phyloP scores from a whole-genome alignment of 2,797 vertebrate species.

The Pseudochirops cupreus region DNA sequence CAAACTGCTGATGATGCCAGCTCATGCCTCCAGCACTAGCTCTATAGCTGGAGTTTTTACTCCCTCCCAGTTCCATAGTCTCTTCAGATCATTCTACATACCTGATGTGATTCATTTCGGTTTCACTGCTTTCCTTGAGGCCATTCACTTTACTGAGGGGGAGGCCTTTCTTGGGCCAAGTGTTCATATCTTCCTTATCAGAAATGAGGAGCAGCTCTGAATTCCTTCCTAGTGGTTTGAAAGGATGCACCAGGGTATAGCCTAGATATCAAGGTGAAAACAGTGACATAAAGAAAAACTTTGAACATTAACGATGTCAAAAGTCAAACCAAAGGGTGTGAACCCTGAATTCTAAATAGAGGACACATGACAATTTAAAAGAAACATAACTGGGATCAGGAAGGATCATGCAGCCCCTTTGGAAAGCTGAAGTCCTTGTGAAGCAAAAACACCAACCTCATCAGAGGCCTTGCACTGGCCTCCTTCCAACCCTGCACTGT shows the following conservation, averaged over 20 bases:
- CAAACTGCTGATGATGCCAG: background rate
- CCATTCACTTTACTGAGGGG: conserved; percentile 83
- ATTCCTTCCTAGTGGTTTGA: conserved; percentile 88
- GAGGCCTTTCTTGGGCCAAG: conserved; percentile 89
- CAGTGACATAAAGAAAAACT: conserved; percentile 30
- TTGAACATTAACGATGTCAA: background rate
- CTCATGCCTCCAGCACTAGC: background rate
- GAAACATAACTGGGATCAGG: background rate
- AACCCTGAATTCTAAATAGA: background rate
- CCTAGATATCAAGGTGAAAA: conserved; percentile 82
- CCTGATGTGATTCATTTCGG: conserved; percentile 92
- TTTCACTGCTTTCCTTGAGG: conserved; percentile 73
- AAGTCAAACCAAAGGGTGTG: background rate
- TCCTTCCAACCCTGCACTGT: background rate
- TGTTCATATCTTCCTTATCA: conserved; percentile 82
- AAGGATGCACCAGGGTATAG: conserved; percentile 90
- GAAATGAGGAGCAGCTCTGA: conserved; percentile 89
- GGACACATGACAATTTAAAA: background rate
- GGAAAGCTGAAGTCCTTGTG: background rate
- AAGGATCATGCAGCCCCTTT: background rate
- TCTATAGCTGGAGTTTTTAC: background rate
- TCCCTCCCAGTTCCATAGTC: background rate
- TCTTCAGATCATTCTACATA: conserved; percentile 68
- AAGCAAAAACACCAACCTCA: background rate
- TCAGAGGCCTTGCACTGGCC: background rate